Base-by-base conservation (phyloP, 2,113 vertebrate genomes). In the Cynopterus brachyotis region DNA sequence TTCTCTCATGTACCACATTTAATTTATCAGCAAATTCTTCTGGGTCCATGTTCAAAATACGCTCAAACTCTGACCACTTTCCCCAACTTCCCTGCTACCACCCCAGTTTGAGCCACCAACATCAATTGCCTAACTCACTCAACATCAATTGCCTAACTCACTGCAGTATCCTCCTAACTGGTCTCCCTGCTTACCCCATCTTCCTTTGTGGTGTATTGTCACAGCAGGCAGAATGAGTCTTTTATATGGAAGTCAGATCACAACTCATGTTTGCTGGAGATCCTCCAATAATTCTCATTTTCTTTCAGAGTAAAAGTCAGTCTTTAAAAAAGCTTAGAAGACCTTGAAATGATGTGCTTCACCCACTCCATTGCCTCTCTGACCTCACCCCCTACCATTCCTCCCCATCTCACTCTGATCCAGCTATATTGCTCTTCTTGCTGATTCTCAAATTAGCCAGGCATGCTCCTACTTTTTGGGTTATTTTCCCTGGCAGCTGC, bases 231-330 rank as follows among this genome's bases (percentile, higher is more conserved):
- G 42, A 64, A 59, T 78, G 35, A 86, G 37, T 53, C 20, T 91
- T 91, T 91, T 22, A 88, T 72, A 30, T 24, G 24, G 19, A 90
- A 85, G 60, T 75, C n/a, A 89, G 50, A 89, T 57, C 66, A 70
- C 28, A 9, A 85, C 66, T 95, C 11, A 67, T 42, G 64, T 67
- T 94, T 69, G 64, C 17, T 96, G 76, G 92, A 79, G 91, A 92
- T 80, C 42, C 9, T 73, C 62, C 40, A 62, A 12, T 57, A 47
- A 50, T 57, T 75, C 28, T 19, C n/a, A 86, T 9, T 73, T 87
- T 72, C 40, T 86, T 35, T 64, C 22, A 83, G 40, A 80, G 32
- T 26, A 47, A 92, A 93, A 91, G 35, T 30, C 55, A 79, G 32
- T 67, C 13, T 91, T 80, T 91, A 47, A 86, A 76, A 55, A 28